Conservation (phyloP, 1,140 invertebrate genomes). For the Nomia melanderi region DNA sequence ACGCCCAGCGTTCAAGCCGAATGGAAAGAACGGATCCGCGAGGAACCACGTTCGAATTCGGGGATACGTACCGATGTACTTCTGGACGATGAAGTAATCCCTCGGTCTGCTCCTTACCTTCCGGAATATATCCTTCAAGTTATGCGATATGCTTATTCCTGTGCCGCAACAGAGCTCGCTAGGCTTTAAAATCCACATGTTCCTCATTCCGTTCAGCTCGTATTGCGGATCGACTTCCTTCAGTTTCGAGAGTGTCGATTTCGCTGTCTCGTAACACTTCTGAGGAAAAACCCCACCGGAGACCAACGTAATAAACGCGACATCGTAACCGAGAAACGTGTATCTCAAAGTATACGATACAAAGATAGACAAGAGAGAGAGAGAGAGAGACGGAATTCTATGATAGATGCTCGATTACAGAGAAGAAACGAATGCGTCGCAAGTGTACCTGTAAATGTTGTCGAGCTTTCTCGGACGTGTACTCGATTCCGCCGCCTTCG, state of each 20-base stretch:
- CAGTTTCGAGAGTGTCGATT: slow-evolving; percentile 82
- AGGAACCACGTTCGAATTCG: too few species aligned
- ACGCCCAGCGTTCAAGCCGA: background rate
- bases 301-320: too few species aligned
- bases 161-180: slow-evolving; percentile 91
- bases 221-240: slow-evolving; percentile 84
- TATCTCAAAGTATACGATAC: background rate
- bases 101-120: slow-evolving; percentile 83
- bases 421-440: background rate
- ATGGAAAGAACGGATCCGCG: background rate
- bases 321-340: too few species aligned
- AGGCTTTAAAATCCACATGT: slow-evolving; percentile 97
- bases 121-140: slow-evolving; percentile 86
- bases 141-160: slow-evolving; percentile 89
- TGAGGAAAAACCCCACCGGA: background rate
- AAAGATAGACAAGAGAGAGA: too few species aligned
- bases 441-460: slow-evolving; percentile 47
- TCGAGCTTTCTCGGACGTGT: slow-evolving; percentile 28
- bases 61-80: slow-evolving; percentile 90
- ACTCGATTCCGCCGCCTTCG: slow-evolving; percentile 66
- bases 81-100: slow-evolving; percentile 92
- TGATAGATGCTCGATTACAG: too few species aligned
- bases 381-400: too few species aligned
- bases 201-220: slow-evolving; percentile 88
- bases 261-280: slow-evolving; percentile 63